A percentile compares a stretch with the other conserved stretches of the same genome.
These are phyloP conservation scores for Cheilosia pagana DNA, from an alignment of 2,888 invertebrate species.

Conservation along the genomic window DNA sequence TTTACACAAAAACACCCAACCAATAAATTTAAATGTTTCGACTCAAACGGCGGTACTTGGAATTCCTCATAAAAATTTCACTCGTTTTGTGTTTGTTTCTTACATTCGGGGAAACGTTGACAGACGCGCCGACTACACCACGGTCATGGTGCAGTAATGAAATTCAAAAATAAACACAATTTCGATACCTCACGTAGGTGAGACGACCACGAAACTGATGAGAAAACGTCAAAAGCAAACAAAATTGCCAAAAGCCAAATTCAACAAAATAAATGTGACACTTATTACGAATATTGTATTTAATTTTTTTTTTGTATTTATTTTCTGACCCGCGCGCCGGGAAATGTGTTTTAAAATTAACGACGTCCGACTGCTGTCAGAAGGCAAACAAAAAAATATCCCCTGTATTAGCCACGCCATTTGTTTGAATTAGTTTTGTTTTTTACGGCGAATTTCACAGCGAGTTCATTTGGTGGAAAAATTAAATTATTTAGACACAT, in stretches of 20 bases:
- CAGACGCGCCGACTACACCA: background rate
- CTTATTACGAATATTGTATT: conserved; percentile 20
- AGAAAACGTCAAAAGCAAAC: background rate
- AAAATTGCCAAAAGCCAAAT: conserved; percentile 1
- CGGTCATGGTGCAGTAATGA: conserved; percentile 3
- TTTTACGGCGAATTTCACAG: no score
- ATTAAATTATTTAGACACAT: background rate
- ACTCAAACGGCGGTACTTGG: conserved; percentile 21
- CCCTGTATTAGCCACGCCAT: background rate
- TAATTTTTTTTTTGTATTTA: background rate
- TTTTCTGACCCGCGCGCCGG: conserved; percentile 9
- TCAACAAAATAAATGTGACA: conserved; percentile 41
- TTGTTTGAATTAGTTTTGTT: background rate
- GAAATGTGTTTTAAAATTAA: conserved; percentile 37
- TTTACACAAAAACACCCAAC: conserved; percentile 12
- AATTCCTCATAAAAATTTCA: conserved; percentile 36
- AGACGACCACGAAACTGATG: background rate
- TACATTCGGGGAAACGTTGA: background rate
- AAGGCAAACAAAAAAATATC: background rate
- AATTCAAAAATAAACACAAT: conserved; percentile 39
- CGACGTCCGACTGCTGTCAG: background rate
- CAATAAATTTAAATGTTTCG: conserved; percentile 35
- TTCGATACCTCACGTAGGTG: conserved; percentile 6
- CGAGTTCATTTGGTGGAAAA: background rate
- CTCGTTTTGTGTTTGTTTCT: conserved; percentile 4